Conservation (phyloP, 2,797 vertebrate species). For the Ctenopoma multispine region DNA sequence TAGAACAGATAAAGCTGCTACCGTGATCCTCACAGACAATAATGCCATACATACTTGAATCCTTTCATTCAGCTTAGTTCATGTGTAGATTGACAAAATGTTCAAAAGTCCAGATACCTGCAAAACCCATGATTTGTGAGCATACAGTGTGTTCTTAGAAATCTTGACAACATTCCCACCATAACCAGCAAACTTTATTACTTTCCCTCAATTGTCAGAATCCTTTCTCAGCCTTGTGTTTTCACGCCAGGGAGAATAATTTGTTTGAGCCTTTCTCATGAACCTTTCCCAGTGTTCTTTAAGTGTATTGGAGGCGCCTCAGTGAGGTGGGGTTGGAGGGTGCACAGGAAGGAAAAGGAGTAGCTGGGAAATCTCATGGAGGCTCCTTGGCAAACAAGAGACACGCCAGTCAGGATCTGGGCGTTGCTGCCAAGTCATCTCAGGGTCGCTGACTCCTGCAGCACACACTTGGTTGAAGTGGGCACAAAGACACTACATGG, state of each 20-base stretch:
- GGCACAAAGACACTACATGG: background rate
- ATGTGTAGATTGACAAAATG: background rate
- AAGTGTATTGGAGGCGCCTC: constrained; percentile 62
- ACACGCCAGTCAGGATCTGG: constrained; percentile 68
- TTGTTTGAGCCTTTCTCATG: constrained; percentile 58
- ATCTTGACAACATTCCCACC: background rate
- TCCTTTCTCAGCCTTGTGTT: background rate
- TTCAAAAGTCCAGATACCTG: background rate
- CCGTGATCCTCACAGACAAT: background rate
- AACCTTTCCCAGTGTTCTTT: constrained; percentile 63
- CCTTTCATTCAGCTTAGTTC: background rate
- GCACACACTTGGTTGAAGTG: background rate
- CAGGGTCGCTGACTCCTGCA: constrained; percentile 53
- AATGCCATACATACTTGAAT: background rate
- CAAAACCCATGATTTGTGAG: background rate
- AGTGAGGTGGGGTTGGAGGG: constrained; percentile 61
- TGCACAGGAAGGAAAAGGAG: constrained; percentile 85
- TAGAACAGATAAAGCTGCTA: no score
- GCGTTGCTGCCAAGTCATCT: constrained; percentile 68
- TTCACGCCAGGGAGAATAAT: constrained; percentile 22
- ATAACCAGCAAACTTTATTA: background rate
- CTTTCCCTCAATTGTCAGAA: constrained; percentile 11
- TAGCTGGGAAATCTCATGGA: constrained; percentile 81
- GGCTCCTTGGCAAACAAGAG: constrained; percentile 73
- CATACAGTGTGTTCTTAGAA: background rate